Conservation (phyloP, 2,113 vertebrate genomes). For the Bufo gargarizans region DNA sequence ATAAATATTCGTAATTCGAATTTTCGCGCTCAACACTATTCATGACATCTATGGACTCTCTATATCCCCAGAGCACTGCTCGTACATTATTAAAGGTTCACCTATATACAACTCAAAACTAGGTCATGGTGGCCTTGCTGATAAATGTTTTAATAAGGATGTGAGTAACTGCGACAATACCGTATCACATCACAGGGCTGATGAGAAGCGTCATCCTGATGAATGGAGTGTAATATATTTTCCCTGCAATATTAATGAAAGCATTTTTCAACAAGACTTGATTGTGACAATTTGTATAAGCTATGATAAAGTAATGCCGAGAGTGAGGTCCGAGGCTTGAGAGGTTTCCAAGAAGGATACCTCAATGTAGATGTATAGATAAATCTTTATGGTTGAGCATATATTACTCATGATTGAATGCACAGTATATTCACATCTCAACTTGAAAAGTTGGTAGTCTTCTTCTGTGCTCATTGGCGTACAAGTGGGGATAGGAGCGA, state of each 20-base stretch:
- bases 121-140: neutral
- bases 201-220: neutral
- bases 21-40: too few species aligned
- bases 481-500: too few species aligned
- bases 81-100: neutral
- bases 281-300: neutral
- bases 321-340: neutral
- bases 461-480: too few species aligned
- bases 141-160: slow-evolving; percentile 3
- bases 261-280: neutral
- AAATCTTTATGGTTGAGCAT: neutral
- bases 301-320: neutral
- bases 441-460: too few species aligned
- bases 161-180: neutral
- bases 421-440: too few species aligned
- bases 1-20: too few species aligned
- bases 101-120: neutral
- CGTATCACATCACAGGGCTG: neutral
- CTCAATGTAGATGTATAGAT: neutral
- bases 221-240: slow-evolving; percentile 16
- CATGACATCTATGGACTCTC: too few species aligned
- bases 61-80: too few species aligned
- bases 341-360: neutral
- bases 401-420: too few species aligned
- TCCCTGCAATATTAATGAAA: slow-evolving; percentile 2